Base-by-base conservation (phyloP, 35 echinoderm and acorn worm genomes). In the Diadema setosum region DNA sequence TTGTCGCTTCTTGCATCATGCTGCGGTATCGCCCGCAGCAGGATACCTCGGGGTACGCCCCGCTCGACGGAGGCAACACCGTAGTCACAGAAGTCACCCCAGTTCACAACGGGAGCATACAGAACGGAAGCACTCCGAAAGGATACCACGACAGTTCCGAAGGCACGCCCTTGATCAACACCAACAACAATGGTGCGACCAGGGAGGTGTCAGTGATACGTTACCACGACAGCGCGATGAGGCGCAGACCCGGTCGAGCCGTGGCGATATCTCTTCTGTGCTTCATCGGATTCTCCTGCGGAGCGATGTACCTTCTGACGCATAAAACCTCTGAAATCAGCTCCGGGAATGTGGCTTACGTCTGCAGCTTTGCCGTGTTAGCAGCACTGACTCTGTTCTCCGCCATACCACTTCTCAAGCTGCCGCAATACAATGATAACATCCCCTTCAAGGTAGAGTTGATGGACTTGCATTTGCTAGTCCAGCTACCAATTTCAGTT, bases 361-460 rank as follows among this genome's bases (percentile, higher is more conserved):
- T 86, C 8, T 80, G 50, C 82, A 45, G 45, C 18, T 17, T 86
- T 4, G 35, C 44, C 16, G 46, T 59, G 16, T 30, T 21, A 39
- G 61, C 31, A 9, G 39, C 57, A 1, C 65, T 91, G 5, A 29
- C 90, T 8, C 1, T 91, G 20, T 55, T 81, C 5, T 7, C 29
- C 34, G 76, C 65, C 23, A 45, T 42, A 60, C 90, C 90, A 43
- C 46, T 91, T 18, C 45, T 86, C 30, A 58, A 52, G 3, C 55
- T 91, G 39, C 82, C 83, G 21, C 82, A 91, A 41, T 91, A 91
- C 30, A 69, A 45, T 2, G 90, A 91, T 40, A 58, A 83, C 17
- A 57, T 91, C 46, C 90, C 90, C 7, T 91, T 91, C 36, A 91
- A 91, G 90, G 90, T 86, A 75, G 8, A n/a, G 3, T 29, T 29